These are phyloP conservation scores for Rhysida immarginata DNA, from an alignment of 1,140 invertebrate genomes.

Conservation along the genomic window DNA sequence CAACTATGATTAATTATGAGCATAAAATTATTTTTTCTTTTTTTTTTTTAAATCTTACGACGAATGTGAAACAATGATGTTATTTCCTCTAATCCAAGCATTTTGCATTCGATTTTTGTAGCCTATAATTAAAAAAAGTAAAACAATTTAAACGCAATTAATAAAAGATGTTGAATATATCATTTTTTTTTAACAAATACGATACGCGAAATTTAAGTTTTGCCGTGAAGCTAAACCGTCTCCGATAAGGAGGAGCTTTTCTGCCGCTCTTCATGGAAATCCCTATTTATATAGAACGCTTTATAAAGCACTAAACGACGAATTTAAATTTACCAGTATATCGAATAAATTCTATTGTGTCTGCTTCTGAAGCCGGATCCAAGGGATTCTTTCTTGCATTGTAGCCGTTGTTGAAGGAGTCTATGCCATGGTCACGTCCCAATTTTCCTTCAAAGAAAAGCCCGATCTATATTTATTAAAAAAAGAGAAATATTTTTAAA, in stretches of 20 bases:
- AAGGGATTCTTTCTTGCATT: slow-evolving; percentile 8
- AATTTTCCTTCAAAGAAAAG: slow-evolving; percentile 8
- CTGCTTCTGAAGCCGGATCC: slow-evolving; percentile 3
- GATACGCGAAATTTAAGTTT: too few relatives aligned
- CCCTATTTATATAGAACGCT: not conserved
- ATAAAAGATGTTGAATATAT: too few relatives aligned
- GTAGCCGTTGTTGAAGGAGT: slow-evolving; percentile 4
- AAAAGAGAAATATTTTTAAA: not conserved
- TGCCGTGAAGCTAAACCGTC: too few relatives aligned
- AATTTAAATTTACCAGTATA: slow-evolving; percentile 7
- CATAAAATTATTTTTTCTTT: not conserved
- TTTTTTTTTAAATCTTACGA: slow-evolving; percentile 4
- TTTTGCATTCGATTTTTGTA: slow-evolving; percentile 7
- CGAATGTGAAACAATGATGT: not conserved
- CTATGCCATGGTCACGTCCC: not conserved
- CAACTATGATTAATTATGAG: not conserved
- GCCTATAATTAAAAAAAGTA: not conserved
- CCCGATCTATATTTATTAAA: not conserved
- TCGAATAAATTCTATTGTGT: slow-evolving; percentile 1
- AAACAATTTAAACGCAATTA: too few relatives aligned
- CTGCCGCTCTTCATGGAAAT: not conserved
- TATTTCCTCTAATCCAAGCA: slow-evolving; percentile 4
- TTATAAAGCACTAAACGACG: too few relatives aligned
- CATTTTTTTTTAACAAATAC: too few relatives aligned
- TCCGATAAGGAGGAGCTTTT: too few relatives aligned